A percentile compares a stretch with the other conserved stretches of the same genome.
Conservation (phyloP, 2,888 invertebrate genomes). For the Lepidochrysops patricia region DNA sequence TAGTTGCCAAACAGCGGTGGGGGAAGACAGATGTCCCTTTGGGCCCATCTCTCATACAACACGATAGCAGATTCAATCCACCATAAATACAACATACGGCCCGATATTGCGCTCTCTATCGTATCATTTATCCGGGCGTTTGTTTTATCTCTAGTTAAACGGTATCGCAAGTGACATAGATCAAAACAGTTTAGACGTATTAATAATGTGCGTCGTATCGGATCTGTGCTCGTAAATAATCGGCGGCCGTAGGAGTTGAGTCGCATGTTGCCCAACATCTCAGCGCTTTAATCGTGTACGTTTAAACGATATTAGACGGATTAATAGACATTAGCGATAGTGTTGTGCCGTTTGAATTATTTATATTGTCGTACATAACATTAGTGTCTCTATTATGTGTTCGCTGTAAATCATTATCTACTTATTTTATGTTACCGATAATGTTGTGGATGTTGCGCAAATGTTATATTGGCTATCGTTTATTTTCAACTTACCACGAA, state of each 20-base stretch:
- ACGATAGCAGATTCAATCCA: conserved; percentile 58
- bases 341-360: conserved; percentile 7
- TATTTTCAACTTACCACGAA: too few species aligned
- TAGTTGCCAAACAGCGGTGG: conserved; percentile 54
- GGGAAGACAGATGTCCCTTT: conserved; percentile 63
- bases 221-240: conserved; percentile 19
- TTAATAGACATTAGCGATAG: conserved; percentile 10
- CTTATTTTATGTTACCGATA: neutral
- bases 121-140: conserved; percentile 24
- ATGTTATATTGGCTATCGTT: neutral
- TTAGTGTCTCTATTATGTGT: neutral
- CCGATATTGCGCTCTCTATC: conserved; percentile 23
- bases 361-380: neutral
- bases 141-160: conserved; percentile 22
- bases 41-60: conserved; percentile 58
- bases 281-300: conserved; percentile 8
- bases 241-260: conserved; percentile 10
- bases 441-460: neutral
- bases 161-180: conserved; percentile 22
- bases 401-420: neutral
- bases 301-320: conserved; percentile 10
- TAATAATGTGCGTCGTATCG: conserved; percentile 28
- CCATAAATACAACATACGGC: conserved; percentile 45
- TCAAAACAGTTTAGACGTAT: conserved; percentile 26
- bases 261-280: conserved; percentile 22